Base-by-base conservation (phyloP, 2,888 invertebrate species). In the Caenorhabditis uteleia region DNA sequence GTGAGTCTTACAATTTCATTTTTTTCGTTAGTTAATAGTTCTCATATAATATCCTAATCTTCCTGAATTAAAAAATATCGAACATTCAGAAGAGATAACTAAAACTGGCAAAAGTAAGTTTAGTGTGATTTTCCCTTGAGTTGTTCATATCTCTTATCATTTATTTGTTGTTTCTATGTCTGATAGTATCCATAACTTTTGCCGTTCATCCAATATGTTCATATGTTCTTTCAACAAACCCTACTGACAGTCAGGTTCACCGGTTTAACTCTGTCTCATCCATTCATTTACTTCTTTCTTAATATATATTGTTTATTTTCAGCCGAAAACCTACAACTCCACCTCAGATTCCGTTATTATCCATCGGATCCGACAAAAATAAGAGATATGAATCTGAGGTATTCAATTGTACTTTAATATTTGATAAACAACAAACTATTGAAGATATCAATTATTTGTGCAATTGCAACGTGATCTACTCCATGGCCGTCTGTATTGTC, bases 311-410 rank as follows among this genome's bases (percentile, higher is more conserved):
- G n/a, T n/a, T 7, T 25, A 36, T 26, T 68, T 75, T 36, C 68
- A 75, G 73, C 67, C 38, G 76, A 75, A 21, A 57, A 53, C 29
- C 47, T 93, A 81, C 90, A 91, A 78, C 92, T 97, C 84, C 94
- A 93, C 86, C 93, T 97, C 85, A 91, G 95, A 68, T 92, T 95
- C 70, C 95, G 95, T 87, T 97, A 93, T 86, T 97, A 97, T 85
- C 95, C 97, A 16, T 91, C 92, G 56, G 93, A 95, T 86, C 95
- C 95, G 16, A 88, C 91, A 84, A 88, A 91, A 51, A 87, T 97
- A 71, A 92, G 92, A 85, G 95, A 95, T 84, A 92, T 95, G 85
- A 90, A 93, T 68, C 93, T 95, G 69, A 88, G 94, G 86, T 86
- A 65, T 12, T 55, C 26, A 3, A 18, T 26, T 34, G n/a, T n/a